Base-by-base conservation (phyloP, 2,797 vertebrate genomes). In the Pantherophis vulpinus region DNA sequence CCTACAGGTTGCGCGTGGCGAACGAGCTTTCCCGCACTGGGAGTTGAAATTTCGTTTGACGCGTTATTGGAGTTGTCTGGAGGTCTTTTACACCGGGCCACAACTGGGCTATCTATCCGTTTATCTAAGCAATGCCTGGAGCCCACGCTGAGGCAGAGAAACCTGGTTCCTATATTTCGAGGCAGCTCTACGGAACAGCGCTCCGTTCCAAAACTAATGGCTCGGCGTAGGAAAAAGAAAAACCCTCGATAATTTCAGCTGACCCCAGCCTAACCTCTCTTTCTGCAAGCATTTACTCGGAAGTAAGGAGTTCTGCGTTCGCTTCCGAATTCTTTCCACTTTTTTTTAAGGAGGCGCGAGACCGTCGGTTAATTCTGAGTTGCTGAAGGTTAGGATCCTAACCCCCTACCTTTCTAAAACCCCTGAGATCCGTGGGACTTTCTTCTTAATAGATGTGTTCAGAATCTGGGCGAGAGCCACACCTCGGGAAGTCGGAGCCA, bases 401-500 rank as follows among this genome's bases (percentile, higher is more conserved):
- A 27, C 2, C 7, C 23, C 74, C 42, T 23, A 42, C 37, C 42
- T 47, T 86, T 47, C 58, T 25, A 61, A 60, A 54, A 42, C 11
- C 91, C 91, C 54, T 2, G 29, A 20, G 54, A 59, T 12, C 29
- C 32, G 4, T 1, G 54, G 51, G 1, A 5, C 23, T 88, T 79
- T 18, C 63, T 93, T 27, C 29, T 54, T 42, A 55, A 55, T 20
- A 32, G 37, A 47, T 6, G 61, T 18, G 59, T 27, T 74, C 32
- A 25, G 25, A 51, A 18, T 60, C 20, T 37, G 23, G 61, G 29
- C 27, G 56, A 32, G 37, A 0, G 63, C 70, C 88, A 29, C 94
- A 95, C 55, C 94, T 95, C 95, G 95, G 94, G 96, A 95, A 96
- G 95, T 79, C 13, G 59, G 37, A 29, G n/a, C 47, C 92, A 29